Evolutionary conservation across 2,888 invertebrate species (phyloP), one percentile per base, ranked within the genome.

Genomic region (Phengaris alcon): DNA sequence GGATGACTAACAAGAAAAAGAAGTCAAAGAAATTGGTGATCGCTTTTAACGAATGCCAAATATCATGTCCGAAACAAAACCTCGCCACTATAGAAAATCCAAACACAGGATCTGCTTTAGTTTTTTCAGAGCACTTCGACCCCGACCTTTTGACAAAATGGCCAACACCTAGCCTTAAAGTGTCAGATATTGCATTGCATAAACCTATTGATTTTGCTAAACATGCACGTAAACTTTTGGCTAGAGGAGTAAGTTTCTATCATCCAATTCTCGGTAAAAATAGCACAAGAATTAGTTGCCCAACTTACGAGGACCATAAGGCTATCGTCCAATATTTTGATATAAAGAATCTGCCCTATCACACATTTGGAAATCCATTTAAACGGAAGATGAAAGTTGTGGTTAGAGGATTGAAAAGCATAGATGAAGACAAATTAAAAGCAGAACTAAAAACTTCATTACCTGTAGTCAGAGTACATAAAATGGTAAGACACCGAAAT

Each of bases 341-440:
- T 6, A 84, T 82, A 35, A 82, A 83, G 13, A 77, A 87, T 72
- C 59, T 89, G 12, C 88, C 88, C 0, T 89, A 84, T 76, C 88
- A 90, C 72, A 90, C 90, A 9, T 90, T 82, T 79, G 85, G 87
- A 0, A 79, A 85, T 78, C 88, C 88, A 9, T 77, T 79, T 8
- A 85, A 87, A 75, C 84, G 84, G 75, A 88, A 86, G 80, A 81
- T 88, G 80, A 89, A 86, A 82, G 83, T 89, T 6, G 85, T 89
- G 0, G 84, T 90, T 22, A 85, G 81, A 81, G 88, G 88, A n/a
- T 80, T 91, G 0, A 84, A 87, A 0, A 78, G 79, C 59, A 81
- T 80, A 22, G 82, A 85, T 76, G 79, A 88, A 55, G 77, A 79
- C 68, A 76, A 78, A 75, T 77, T 91, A 9, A 85, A 84, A 77